Base-by-base conservation (phyloP, 2,113 vertebrate genomes). In the Lates calcarifer region DNA sequence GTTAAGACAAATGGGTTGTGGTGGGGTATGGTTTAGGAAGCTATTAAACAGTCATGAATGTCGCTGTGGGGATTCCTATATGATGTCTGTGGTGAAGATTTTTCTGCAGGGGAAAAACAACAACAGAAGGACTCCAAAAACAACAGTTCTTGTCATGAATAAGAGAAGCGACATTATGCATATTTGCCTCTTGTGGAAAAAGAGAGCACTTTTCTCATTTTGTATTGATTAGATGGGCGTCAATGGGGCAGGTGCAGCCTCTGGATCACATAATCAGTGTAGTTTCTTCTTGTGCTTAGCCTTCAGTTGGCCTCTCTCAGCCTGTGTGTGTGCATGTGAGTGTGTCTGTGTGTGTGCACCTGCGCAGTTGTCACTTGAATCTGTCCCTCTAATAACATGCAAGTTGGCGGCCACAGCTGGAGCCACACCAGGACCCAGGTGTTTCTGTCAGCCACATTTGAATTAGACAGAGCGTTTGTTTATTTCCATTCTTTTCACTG, bases 401-500 rank as follows among this genome's bases (percentile, higher is more conserved):
- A 4, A 39, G 81, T 70, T 43, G 68, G 29, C 22, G 33, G 31
- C 51, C 81, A 68, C 85, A 88, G 82, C 71, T 89, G 86, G 76
- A 88, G 55, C 84, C 72, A 65, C 41, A 45, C 43, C 9, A 41
- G 87, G 62, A 55, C 83, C 71, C 88, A 82, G 89, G 87, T 90
- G 85, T 81, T 85, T 68, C 66, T 81, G 66, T 81, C 47, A 51
- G 80, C 20, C 65, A 31, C 58, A 39, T 55, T 80, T 68, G 53
- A 84, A 83, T 85, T 47, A 66, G 31, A 77, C 45, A 1, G 10
- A 45, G 31, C 18, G 6, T 65, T 74, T 77, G 62, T 71, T 81
- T 31, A 55, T 33, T 84, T 83, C 74, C 35, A 72, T 72, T 79
- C 65, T 15, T 51, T 58, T 71, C 20, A 22, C 31, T 33, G 47